Evolutionary conservation across 2,888 invertebrate genomes (phyloP), one percentile per base, ranked within the genome.

Genomic region (Danaus chrysippus): DNA sequence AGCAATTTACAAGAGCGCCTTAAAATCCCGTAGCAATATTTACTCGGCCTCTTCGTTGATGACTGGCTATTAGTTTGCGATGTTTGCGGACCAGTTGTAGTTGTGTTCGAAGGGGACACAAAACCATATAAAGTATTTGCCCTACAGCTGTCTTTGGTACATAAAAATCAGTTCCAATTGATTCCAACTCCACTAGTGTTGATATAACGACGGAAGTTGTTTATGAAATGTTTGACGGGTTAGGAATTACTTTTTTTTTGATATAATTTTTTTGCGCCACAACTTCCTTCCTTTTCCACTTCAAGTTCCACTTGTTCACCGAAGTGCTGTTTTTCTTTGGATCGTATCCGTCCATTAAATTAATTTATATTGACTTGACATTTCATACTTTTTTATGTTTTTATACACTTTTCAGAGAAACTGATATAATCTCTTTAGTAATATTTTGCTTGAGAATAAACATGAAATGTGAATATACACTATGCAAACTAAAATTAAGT

Each of bases 221-320:
- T 84, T 82, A 81, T 86, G 83, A 86, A 85, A 85, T 84, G 86
- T 86, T 87, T 85, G 87, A 86, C 83, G 79, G 78, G 77, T 79
- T 79, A 80, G 78, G 74, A 84, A 86, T 86, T 86, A 83, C 79
- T 83, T 85, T 83, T 85, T 83, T 76, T 68, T 61, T 59, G 23
- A 42, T 64, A n/a, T 53, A 54, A 59, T 61, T 69, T 76, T 76
- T 77, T 70, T 15, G 42, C 54, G 19, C 13, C 43, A 52, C 49
- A n/a, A 8, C 54, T 46, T 57, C 57, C 57, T 57, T 54, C 58
- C 58, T 58, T 56, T 56, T 41, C 58, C 54, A 42, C 41, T 56
- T 59, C 23, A 42, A n/a, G 34, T 43, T 42, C 17, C 46, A 53
- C 58, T 54, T 64, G 59, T 64, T 54, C 56, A 49, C 19, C 56